Evolutionary conservation across 2,797 vertebrate genomes (phyloP).

Genomic region (Brachyrhaphis roseni): DNA sequence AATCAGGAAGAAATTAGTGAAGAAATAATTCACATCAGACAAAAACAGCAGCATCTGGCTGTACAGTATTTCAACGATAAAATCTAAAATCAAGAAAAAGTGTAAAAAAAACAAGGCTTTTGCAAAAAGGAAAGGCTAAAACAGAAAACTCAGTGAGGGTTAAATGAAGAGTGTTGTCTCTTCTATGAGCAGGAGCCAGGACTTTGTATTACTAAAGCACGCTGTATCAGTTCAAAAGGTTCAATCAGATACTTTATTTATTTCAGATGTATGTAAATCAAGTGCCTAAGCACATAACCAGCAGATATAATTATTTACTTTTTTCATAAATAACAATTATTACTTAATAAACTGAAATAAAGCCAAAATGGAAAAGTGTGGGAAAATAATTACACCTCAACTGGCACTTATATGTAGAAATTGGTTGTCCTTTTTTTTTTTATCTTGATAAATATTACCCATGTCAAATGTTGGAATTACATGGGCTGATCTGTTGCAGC

Average conservation of each 20-base stretch:
- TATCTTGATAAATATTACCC: neutral
- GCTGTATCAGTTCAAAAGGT: neutral
- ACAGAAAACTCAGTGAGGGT: neutral
- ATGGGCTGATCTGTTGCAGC: neutral
- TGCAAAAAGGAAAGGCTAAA: neutral
- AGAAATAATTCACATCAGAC: neutral
- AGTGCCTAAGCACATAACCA: neutral
- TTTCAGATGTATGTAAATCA: neutral
- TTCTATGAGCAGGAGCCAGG: neutral
- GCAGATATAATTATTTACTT: neutral
- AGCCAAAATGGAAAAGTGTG: neutral
- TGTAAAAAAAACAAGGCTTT: neutral
- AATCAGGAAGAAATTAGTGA: neutral
- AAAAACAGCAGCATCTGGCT: neutral
- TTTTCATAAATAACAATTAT: neutral
- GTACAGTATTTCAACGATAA: neutral
- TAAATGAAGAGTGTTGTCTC: neutral
- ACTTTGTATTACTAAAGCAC: neutral
- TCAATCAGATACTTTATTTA: neutral
- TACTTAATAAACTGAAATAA: neutral
- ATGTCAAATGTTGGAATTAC: neutral
- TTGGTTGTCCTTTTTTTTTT: neutral
- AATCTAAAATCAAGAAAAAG: neutral
- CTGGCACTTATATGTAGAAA: neutral
- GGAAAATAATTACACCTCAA: neutral